phyloP scores from a whole-genome alignment of 2,797 vertebrate genomes.

The Argentina silus region DNA sequence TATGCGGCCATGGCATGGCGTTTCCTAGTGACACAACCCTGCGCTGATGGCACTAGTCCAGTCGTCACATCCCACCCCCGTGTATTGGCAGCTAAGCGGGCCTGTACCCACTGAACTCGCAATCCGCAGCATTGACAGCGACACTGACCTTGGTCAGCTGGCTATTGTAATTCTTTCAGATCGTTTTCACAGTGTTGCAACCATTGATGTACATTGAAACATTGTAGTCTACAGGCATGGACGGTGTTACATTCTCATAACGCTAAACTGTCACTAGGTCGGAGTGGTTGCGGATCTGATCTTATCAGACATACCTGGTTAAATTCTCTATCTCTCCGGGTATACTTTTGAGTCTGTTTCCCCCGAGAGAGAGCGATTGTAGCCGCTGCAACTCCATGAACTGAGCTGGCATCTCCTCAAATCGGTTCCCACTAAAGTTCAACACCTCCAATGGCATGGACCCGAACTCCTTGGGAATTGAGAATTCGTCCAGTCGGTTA shows the following conservation, averaged over 20 bases:
- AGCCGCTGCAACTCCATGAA: slow-evolving; percentile 83
- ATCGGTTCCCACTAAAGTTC: slow-evolving; percentile 95
- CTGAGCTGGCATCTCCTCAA: slow-evolving; percentile 87
- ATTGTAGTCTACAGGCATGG: no score
- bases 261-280: no score
- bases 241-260: no score
- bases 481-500: slow-evolving; percentile 89
- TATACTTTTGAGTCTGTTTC: slow-evolving; percentile 91
- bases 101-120: neutral
- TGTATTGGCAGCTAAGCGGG: neutral
- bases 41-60: neutral
- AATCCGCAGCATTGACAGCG: neutral
- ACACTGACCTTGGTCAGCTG: no score
- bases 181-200: no score
- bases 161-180: no score
- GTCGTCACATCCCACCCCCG: neutral
- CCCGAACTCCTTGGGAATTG: slow-evolving; percentile 89
- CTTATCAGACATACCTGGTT: slow-evolving; percentile 85
- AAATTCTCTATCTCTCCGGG: slow-evolving; percentile 91
- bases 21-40: neutral
- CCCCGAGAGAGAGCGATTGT: slow-evolving; percentile 92
- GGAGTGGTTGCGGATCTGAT: no score
- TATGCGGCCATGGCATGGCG: no score
- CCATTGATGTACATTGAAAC: neutral
- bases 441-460: slow-evolving; percentile 86